Percentiles rank a stretch among this genome's conserved stretches.
phyloP scores from a whole-genome alignment of 2,888 invertebrate species.

The Drosophila pegasa region DNA sequence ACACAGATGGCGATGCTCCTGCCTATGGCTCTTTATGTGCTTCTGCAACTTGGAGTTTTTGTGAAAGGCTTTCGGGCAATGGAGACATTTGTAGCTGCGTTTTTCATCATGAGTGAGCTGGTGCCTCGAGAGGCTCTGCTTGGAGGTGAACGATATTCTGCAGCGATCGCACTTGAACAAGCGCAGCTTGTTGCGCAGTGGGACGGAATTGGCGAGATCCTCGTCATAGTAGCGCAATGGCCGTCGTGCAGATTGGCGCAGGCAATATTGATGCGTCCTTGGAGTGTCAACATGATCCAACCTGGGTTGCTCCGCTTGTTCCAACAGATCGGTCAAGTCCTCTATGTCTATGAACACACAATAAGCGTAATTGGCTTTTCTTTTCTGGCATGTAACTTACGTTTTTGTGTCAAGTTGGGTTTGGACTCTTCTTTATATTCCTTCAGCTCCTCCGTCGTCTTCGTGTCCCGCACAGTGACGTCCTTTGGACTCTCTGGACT shows the following conservation, averaged over 20 bases:
- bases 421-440: not conserved
- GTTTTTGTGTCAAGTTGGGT: not conserved
- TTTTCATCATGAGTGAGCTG: not conserved
- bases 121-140: not conserved
- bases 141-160: not conserved
- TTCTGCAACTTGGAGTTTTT: not conserved
- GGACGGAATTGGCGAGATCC: not conserved
- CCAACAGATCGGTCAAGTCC: not conserved
- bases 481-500: not conserved
- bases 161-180: constrained; percentile 12
- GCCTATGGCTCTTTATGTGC: constrained; percentile 9
- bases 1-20: constrained; percentile 7
- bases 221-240: not conserved
- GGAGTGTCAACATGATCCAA: too few species aligned
- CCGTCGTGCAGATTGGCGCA: not conserved
- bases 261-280: not conserved
- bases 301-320: not conserved
- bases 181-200: not conserved
- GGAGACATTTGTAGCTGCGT: constrained; percentile 3
- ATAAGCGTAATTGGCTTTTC: not conserved
- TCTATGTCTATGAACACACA: not conserved
- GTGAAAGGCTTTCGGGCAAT: constrained; percentile 12
- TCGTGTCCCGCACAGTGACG: not conserved
- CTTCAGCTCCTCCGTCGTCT: not conserved
- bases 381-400: not conserved